Base-by-base conservation (phyloP, 1,140 invertebrate genomes). In the Mylabris phalerata region DNA sequence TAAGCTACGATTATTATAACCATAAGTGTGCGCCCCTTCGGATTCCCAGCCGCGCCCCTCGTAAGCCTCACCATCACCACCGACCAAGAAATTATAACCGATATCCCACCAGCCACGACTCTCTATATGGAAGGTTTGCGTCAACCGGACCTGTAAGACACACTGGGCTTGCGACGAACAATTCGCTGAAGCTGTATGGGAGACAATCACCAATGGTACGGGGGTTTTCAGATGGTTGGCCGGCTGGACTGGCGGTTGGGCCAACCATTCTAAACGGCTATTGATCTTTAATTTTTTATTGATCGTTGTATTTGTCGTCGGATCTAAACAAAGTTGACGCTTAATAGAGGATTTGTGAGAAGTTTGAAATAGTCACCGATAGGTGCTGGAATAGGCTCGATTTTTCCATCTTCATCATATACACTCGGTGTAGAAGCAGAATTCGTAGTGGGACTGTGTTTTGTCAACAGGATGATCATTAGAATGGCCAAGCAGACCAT, bases 101-200 rank as follows among this genome's bases (percentile, higher is more conserved):
- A 88, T 83, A 64, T 88, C 84, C 39, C 72, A 71, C 80, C 81
- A 78, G 0, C 74, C 67, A 32, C 75, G 77, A 0, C 80, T 81
- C 54, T 88, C 83, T 46, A 90, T 85, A 69, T 90, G 88, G 64
- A 82, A 89, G 7, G 74, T 81, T 71, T 90, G 88, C 13, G 87
- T 83, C 1, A 74, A 49, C 26, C 80, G 75, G 26, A 76, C 70
- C 0, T 71, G 50, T 0, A 67, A 61, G 26, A 73, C 62, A 55
- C 76, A 77, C 9, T 68, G 67, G 0, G 67, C 66, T 9, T 72
- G 65, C 40, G 68, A 68, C 7, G 66, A 66, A 4, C 74, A 75
- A 50, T 69, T 72, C 48, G 75, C 75, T 4, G 75, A 75, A 9
- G 73, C 75, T 6, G 76, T 77, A 50, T 78, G 76, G 39, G 10